Base-by-base conservation (phyloP, 2,888 invertebrate species). In the Microctonus hyperodae region DNA sequence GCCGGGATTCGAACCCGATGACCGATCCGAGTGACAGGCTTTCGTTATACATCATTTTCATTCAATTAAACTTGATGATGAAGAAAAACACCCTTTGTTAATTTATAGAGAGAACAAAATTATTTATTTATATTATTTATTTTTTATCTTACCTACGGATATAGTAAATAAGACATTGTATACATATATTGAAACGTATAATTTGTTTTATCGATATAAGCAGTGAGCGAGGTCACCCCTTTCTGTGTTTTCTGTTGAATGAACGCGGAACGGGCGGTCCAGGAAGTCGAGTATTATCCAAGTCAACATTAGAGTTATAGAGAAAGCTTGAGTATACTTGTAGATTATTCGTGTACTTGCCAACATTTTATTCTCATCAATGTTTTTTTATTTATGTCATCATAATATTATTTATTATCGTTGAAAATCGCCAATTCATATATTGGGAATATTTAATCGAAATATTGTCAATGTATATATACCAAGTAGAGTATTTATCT, bases 401-500 rank as follows among this genome's bases (percentile, higher is more conserved):
- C 16, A 44, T 44, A 23, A 16, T 23, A 16, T 13, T 25, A 6
- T 28, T 13, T 48, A 44, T 59, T 23, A 5, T 35, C 7, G 23
- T 51, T 33, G 13, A 37, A 25, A 23, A 37, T 40, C 25, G 25
- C 55, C 28, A 25, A 40, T 20, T 25, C 10, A 13, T 16, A 61
- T 50, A 28, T 28, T 7, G 16, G 22, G 1, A 50, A 60, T 44
- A 20, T 44, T 44, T 44, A 16, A 44, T 44, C 16, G 44, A 20
- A 9, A 44, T 44, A 20, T 44, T 16, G 16, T 16, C 0, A 22
- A 9, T 5, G n/a, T 7, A 9, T 23, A 16, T 50, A 33, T 37
- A 37, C 28, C n/a, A n/a, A n/a, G 16, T 70, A 71, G 74, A 68
- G 70, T 73, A 75, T 76, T 76, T 79, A 77, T 77, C 75, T 70